phyloP scores from a whole-genome alignment of 2,797 vertebrate genomes.

The Mallotus villosus region DNA sequence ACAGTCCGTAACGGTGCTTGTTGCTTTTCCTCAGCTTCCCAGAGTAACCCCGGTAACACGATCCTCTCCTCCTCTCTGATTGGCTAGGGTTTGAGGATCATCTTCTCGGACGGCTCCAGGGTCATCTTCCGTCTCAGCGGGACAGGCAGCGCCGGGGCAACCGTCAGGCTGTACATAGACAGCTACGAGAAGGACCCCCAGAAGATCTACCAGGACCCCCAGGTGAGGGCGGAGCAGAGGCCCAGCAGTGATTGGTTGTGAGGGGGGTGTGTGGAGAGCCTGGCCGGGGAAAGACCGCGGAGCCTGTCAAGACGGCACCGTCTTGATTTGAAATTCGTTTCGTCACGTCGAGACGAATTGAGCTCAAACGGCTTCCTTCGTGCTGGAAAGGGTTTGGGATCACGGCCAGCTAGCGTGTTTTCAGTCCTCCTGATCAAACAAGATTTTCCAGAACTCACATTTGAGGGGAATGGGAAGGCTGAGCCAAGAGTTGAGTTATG shows the following conservation, averaged over 20 bases:
- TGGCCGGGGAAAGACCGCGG: neutral
- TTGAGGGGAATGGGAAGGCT: constrained; percentile 26
- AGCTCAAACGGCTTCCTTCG: constrained; percentile 21
- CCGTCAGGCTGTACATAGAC: constrained; percentile 94
- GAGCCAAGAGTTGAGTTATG: constrained; percentile 51
- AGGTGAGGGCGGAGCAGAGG: constrained; percentile 72
- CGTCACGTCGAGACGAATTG: constrained; percentile 31
- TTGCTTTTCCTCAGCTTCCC: no score
- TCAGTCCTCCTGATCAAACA: constrained; percentile 32
- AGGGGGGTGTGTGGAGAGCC: constrained; percentile 10
- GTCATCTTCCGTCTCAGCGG: constrained; percentile 97
- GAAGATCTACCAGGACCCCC: constrained; percentile 92
- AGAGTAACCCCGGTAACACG: no score
- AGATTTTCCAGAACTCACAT: constrained; percentile 34
- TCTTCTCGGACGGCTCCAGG: constrained; percentile 94
- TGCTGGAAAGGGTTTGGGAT: constrained; percentile 14
- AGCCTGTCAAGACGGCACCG: constrained; percentile 5
- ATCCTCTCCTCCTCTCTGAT: constrained; percentile 11
- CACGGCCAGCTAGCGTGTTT: constrained; percentile 17
- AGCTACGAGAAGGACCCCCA: constrained; percentile 92
- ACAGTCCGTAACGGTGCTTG: no score
- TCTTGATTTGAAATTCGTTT: constrained; percentile 36
- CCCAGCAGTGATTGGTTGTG: constrained; percentile 15
- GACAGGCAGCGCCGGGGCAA: constrained; percentile 95
- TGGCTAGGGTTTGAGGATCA: constrained; percentile 89